Evolutionary conservation across 2,888 invertebrate species (phyloP), one percentile per base, ranked within the genome.

Genomic region (Myopa tessellatipennis): DNA sequence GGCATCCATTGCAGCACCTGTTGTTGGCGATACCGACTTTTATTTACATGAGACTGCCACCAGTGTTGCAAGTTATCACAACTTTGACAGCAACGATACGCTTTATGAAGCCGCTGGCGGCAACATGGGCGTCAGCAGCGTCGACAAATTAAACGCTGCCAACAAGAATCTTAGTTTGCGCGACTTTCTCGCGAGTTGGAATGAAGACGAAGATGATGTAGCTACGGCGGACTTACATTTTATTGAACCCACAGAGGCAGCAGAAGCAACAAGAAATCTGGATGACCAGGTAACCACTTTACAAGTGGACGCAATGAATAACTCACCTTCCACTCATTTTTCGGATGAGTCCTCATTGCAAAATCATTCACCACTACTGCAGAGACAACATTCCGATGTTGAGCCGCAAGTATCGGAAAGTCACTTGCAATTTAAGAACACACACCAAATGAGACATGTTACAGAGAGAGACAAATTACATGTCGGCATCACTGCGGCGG

Each of bases 141-240:
- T 34, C 4, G 65, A 34, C 36, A 65, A 65, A 38, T 10, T 60
- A 40, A 61, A 74, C 60, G 81, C 71, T 65, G 72, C 77, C n/a
- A 81, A 81, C 4, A 87, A 87, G 78, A 86, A 84, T 72, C 85
- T 88, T 50, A 89, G 87, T 73, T 82, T 90, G 34, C 85, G 89
- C 0, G 89, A 90, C 79, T 90, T 89, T 72, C 83, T 90, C 3
- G 82, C 89, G 26, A 86, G 88, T 26, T 90, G 89, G 89, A 90
- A 90, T 75, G 88, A 88, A 77, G 89, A 89, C 77, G 89, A 89
- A 55, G 89, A 89, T 52, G 89, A 86, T 61, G 86, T 68, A 26
- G 79, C 78, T 18, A 77, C 60, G 63, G 50, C 70, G 4, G 79
- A 79, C n/a, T 34, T 79, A n/a, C 70, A 74, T 26, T 76, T 76